Base-by-base conservation (phyloP, 2,888 invertebrate species). In the Hemaris fuciformis region DNA sequence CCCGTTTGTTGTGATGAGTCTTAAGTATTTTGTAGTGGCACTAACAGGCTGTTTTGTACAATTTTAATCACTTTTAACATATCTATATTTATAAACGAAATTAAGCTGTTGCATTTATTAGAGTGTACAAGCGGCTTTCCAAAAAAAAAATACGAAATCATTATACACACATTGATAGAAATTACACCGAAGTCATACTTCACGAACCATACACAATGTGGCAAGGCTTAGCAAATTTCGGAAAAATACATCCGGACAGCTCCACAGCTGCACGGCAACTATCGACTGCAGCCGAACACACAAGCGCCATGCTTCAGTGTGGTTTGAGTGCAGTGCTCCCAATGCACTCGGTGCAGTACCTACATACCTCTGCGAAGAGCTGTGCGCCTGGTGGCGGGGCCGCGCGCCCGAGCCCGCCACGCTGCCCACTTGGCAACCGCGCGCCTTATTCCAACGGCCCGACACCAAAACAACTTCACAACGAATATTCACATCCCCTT, bases 341-440 rank as follows among this genome's bases (percentile, higher is more conserved):
- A 61, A 60, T 62, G 64, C 64, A 64, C 60, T 63, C 59, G 57
- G 38, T 67, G 67, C 67, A 69, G 63, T 66, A 70, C 64, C n/a
- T n/a, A n/a, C n/a, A n/a, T 72, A 83, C 64, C 76, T 71, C 80
- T 68, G 74, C 73, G 64, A 56, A 42, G 53, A 64, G 64, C 83
- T 92, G 89, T 56, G 67, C 76, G 81, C 93, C 93, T 91, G 83
- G 89, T 93, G 77, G 59, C 64, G 67, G 77, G 88, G 87, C 85
- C 89, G 85, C 85, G 76, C 73, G 69, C 60, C 73, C 73, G 75
- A 81, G 80, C 85, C 83, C 83, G 82, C 78, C 75, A 78, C 80
- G 80, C 83, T 74, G 87, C 79, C 88, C 90, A 89, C 89, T 90
- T 91, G 91, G 88, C 91, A 91, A 91, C 90, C 81, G 81, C 70